These are phyloP conservation scores for Caenorhabditis macrosperma DNA, from an alignment of 2,888 invertebrate genomes.

Conservation along the genomic window DNA sequence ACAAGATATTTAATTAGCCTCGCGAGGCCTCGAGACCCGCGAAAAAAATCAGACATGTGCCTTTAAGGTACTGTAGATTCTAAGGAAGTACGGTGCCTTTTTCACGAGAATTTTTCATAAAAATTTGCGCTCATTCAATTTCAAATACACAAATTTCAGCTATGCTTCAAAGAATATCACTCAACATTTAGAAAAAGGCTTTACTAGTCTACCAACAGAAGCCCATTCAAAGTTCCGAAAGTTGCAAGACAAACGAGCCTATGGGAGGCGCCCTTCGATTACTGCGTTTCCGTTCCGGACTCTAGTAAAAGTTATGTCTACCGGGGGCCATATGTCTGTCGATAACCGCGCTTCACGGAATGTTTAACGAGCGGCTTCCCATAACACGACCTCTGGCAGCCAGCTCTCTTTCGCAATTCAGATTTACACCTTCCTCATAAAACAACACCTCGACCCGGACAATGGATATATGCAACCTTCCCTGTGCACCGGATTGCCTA, in stretches of 20 bases:
- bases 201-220: neutral
- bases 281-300: slow-evolving; percentile 35
- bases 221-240: slow-evolving; percentile 8
- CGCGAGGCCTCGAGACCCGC: too few species aligned
- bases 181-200: too few species aligned
- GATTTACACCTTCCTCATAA: slow-evolving; percentile 33
- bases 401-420: neutral
- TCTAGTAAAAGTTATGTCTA: slow-evolving; percentile 48
- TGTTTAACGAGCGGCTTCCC: slow-evolving; percentile 54
- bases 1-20: too few species aligned
- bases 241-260: slow-evolving; percentile 32
- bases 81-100: too few species aligned
- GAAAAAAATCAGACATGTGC: too few species aligned
- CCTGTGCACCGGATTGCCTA: slow-evolving; percentile 30
- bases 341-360: slow-evolving; percentile 20
- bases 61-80: too few species aligned
- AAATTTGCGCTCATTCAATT: too few species aligned
- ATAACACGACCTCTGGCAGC: slow-evolving; percentile 23
- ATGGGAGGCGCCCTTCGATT: slow-evolving; percentile 1
- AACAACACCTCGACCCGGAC: slow-evolving; percentile 26
- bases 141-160: too few species aligned
- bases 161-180: too few species aligned
- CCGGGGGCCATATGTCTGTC: slow-evolving; percentile 49
- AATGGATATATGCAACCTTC: neutral
- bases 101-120: too few species aligned